Percentiles rank a stretch among this genome's conserved stretches.
These are phyloP conservation scores for Halictus ligatus DNA, from an alignment of 2,888 invertebrate species.

Conservation along the genomic window DNA sequence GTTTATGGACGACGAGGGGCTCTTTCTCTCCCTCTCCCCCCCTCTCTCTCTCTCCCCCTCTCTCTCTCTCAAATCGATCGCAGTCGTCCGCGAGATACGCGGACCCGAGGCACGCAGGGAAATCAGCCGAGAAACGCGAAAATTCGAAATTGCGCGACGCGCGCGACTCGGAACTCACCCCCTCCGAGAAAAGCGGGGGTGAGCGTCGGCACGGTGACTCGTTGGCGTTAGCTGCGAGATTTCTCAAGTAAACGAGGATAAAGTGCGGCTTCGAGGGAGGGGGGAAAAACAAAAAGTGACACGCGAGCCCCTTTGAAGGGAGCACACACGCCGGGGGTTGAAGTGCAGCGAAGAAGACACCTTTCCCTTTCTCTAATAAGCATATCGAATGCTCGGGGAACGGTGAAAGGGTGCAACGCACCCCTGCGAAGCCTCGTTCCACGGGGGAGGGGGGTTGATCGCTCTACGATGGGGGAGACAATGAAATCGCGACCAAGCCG, in stretches of 20 bases:
- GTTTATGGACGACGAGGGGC: constrained; percentile 58
- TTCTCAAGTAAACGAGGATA: constrained; percentile 3
- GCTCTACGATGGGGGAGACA: constrained; percentile 22
- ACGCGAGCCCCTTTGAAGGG: constrained; percentile 9
- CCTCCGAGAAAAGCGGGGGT: not conserved
- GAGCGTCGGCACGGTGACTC: not conserved
- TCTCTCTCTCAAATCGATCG: constrained; percentile 53
- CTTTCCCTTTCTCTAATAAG: constrained; percentile 33
- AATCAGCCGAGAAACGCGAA: not conserved
- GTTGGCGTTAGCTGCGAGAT: not conserved
- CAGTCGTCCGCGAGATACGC: constrained; percentile 46
- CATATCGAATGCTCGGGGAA: constrained; percentile 34
- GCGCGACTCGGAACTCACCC: not conserved
- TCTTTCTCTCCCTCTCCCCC: not conserved
- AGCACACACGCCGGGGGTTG: not conserved
- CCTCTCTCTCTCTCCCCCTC: not conserved
- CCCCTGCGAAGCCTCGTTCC: constrained; percentile 20
- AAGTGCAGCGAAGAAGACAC: constrained; percentile 33
- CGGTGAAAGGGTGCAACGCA: constrained; percentile 33
- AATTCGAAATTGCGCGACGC: not conserved
- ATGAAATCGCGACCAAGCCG: constrained; percentile 33
- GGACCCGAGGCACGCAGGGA: not conserved
- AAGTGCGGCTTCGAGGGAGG: not conserved
- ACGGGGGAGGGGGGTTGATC: constrained; percentile 30
- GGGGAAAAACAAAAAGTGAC: constrained; percentile 9